Conservation (phyloP, 2,888 invertebrate genomes). For the Alloscopus bannaensis region DNA sequence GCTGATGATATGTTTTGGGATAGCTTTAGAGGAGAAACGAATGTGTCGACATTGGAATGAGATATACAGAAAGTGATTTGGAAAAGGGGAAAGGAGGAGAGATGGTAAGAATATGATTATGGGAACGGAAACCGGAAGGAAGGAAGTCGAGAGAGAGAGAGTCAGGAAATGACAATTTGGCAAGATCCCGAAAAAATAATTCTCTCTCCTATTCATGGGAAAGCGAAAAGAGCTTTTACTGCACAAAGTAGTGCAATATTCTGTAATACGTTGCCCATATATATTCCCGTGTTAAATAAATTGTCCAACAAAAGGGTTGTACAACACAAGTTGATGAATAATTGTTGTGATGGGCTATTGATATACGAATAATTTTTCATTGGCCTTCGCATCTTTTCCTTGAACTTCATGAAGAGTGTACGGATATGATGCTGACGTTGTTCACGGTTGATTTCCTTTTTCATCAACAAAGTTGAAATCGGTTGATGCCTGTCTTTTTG, state of each 20-base stretch:
- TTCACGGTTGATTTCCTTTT: conserved; percentile 60
- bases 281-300: too few relatives aligned
- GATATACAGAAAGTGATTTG: background rate
- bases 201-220: conserved; percentile 66
- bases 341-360: conserved; percentile 16
- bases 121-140: conserved; percentile 73
- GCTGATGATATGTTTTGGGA: conserved; percentile 1
- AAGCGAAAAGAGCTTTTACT: conserved; percentile 30
- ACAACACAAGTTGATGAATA: too few relatives aligned
- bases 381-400: conserved; percentile 3
- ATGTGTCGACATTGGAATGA: background rate
- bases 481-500: background rate
- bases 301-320: too few relatives aligned
- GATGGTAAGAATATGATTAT: conserved; percentile 24
- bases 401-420: too few relatives aligned
- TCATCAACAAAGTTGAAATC: conserved; percentile 22
- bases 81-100: conserved; percentile 2
- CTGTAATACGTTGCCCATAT: too few relatives aligned
- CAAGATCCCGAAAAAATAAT: conserved; percentile 73
- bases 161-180: conserved; percentile 73
- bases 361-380: background rate
- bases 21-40: background rate
- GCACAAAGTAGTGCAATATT: too few relatives aligned
- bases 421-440: too few relatives aligned
- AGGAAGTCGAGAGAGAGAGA: conserved; percentile 73